Base-by-base conservation (phyloP, 2,888 invertebrate species). In the Drosophila mayaguana region DNA sequence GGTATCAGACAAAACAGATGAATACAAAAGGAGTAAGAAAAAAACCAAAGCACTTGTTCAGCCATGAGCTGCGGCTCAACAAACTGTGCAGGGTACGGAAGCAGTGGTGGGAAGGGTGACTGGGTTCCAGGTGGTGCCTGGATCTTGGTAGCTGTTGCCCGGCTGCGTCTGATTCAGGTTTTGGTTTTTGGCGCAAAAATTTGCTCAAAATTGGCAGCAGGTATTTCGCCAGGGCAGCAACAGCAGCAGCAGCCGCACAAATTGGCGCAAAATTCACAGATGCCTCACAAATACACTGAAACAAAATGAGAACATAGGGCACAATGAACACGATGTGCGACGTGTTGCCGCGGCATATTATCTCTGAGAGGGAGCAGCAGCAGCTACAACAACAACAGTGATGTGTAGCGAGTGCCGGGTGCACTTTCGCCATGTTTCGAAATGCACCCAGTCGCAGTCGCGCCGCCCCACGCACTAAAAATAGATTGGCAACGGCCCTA, bases 231-330 rank as follows among this genome's bases (percentile, higher is more conserved):
- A 9, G 45, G 22, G 43, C 11, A 32, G 32, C 28, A 28, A 8
- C 8, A 25, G 28, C 46, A 48, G 66, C 36, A 72, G 86, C 79
- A 75, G 72, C 46, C 16, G 16, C 81, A 77, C 68, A 81, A 86
- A 85, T 87, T 85, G 85, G 83, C 83, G 88, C 88, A 83, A 85
- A 83, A 83, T 81, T 76, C 74, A 79, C 85, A 88, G 85, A 88
- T 85, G 83, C 73, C 80, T 72, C 72, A 80, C 36, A 40, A 36
- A 45, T 1, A 40, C 57, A 54, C 11, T 57, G n/a, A 50, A 11
- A 45, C 25, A 46, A 40, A 32, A 56, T 8, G n/a, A 36, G 45
- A 22, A 18, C 20, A n/a, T n/a, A 20, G 11, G 51, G 32, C 45
- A 48, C n/a, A 18, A 14, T 25, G 40, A n/a, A 32, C 9, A 14